Conservation (phyloP, 2,888 invertebrate genomes). For the Anagyrus pseudococci region DNA sequence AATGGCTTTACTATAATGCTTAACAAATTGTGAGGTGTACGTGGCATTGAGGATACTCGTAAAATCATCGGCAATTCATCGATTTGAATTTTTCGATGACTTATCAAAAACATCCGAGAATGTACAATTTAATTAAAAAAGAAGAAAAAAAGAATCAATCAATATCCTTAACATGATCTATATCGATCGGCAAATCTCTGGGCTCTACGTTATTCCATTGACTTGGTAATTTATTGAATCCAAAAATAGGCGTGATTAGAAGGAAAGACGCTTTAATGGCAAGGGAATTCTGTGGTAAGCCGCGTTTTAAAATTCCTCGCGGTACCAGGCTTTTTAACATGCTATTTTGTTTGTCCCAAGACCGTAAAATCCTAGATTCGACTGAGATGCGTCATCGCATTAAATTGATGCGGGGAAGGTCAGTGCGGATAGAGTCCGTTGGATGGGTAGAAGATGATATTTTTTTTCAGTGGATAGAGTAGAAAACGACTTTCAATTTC, state of each 20-base stretch:
- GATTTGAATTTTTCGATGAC: neutral
- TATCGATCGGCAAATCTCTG: too few species aligned
- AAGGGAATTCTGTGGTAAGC: neutral
- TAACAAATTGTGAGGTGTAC: slow-evolving; percentile 5
- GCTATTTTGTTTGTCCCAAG: neutral
- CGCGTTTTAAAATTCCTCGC: neutral
- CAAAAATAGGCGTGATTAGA: slow-evolving; percentile 12
- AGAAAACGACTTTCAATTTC: slow-evolving; percentile 49
- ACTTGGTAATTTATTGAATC: neutral
- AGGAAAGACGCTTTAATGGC: neutral
- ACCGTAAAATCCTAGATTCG: slow-evolving; percentile 28
- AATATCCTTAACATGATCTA: too few species aligned
- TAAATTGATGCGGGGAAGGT: slow-evolving; percentile 39
- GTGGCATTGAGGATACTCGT: slow-evolving; percentile 9
- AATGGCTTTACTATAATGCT: neutral
- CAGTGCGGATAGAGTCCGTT: slow-evolving; percentile 38
- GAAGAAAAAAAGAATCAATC: neutral
- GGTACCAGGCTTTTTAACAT: neutral
- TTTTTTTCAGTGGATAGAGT: slow-evolving; percentile 25
- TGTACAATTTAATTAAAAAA: neutral
- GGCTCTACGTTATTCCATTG: neutral
- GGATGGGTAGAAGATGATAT: slow-evolving; percentile 19
- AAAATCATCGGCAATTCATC: neutral
- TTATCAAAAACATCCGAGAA: neutral
- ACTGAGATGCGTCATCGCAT: slow-evolving; percentile 17